Evolutionary conservation across 2,113 vertebrate genomes (phyloP), one percentile per base, ranked within the genome.

Genomic region (Heloderma charlesbogerti): DNA sequence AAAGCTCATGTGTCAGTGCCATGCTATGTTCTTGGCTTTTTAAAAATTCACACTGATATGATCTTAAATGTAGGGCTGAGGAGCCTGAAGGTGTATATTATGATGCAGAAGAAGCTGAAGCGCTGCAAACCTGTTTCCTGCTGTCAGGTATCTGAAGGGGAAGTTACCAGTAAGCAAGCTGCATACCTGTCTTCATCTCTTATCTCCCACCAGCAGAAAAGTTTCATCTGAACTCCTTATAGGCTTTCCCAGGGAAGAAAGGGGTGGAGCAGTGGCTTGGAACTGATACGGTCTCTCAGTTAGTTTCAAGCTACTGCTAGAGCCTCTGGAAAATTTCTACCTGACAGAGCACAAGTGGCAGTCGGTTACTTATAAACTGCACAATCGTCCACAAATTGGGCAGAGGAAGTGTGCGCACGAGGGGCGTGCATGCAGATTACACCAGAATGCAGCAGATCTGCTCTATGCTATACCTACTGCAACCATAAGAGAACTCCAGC

Each of bases 41-140:
- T 86, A 87, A 87, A 87, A 93, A 96, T 96, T 95, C 94, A 96
- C 90, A 92, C 92, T 92, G 93, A 96, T 92, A 96, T 57, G 92
- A 90, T 81, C 87, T 92, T n/a, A 18, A 77, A 75, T 81, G 66
- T 72, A 92, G 77, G 77, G 81, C 69, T 15, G 81, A 94, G 94
- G 87, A 92, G 93, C 79, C 86, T 93, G 89, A 89, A 90, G 90
- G 89, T 95, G 89, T 91, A 43, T 91, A 93, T 92, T 37, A 94
- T 84, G 79, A 79, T 80, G 95, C 91, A 93, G 92, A 92, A 78
- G 75, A 92, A 91, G 94, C 89, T 92, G 92, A 93, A 84, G 91
- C 95, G 95, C 88, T 91, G 92, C 92, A 95, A 95, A 94, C 92
- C 0, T 13, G 43, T 37, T 0, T 48, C 89, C 85, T 40, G 29